Evolutionary conservation across 2,797 vertebrate genomes (phyloP), one percentile per base, ranked within the genome.

Genomic region (Rallus crepitans): DNA sequence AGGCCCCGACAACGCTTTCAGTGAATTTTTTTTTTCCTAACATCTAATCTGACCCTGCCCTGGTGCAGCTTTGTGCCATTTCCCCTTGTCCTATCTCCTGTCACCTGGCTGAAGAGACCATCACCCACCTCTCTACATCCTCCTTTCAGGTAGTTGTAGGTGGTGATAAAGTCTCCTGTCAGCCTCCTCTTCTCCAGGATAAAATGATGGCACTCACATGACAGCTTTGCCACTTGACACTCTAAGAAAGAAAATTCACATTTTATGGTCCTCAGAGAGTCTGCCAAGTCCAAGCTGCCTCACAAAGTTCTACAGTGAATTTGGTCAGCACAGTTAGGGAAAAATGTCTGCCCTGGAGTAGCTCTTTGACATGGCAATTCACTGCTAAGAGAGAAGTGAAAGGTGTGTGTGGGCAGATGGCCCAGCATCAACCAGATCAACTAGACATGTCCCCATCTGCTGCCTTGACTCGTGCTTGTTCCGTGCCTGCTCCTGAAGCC

Each of bases 371-470:
- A 52, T 11, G 23, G 65, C 50, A 83, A 79, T 86, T 70, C 77
- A 70, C 28, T 64, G 52, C 42, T 27, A 69, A 90, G 79, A 72
- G 17, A 59, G 45, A 85, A 88, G 59, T 40, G 35, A 0, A 1
- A 93, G 69, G 30, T 94, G 50, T 72, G 73, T 94, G 79, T 83
- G 55, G 75, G 69, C 0, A 37, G 42, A 95, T 89, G 80, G 80
- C 66, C 72, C 59, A 72, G 50, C 69, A 77, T 72, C 91, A 93
- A 96, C 69, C 57, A 81, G 75, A 65, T 45, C 69, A 63, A 89
- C 83, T 95, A 91, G 72, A 59, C 50, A 68, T 0, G 9, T 89
- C 56, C 45, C 78, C 75, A 89, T 92, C 91, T 96, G 89, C 72
- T 94, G 76, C 82, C 57, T 64, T 31, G 60, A 33, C 37, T 87